A percentile compares a stretch with the other conserved stretches of the same genome.
Conservation (phyloP, 2,113 vertebrate species). For the Mustela lutreola region DNA sequence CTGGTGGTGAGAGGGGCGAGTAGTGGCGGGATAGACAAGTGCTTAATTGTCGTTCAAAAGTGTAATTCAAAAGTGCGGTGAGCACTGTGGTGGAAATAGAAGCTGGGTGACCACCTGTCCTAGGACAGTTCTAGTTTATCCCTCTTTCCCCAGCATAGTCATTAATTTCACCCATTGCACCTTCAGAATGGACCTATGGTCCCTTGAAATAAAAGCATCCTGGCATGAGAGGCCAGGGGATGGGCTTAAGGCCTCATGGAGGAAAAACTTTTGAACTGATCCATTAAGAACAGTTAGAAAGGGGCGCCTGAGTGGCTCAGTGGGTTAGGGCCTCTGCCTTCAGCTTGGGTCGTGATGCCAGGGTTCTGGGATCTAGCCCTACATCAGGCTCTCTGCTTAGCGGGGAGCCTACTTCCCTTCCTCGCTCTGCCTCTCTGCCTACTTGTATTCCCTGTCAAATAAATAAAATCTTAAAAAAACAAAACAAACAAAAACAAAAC, state of each 20-base stretch:
- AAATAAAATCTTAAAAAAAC: too few relatives aligned
- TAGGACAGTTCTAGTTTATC: not conserved
- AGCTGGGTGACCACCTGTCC: too few relatives aligned
- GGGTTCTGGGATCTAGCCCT: too few relatives aligned
- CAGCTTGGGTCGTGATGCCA: too few relatives aligned
- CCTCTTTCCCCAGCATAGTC: not conserved
- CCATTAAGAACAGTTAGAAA: not conserved
- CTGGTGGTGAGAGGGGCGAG: fast-evolving
- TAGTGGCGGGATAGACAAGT: not conserved
- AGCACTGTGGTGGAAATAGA: not conserved
- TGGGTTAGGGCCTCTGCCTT: too few relatives aligned
- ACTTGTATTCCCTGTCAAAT: too few relatives aligned
- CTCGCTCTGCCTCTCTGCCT: too few relatives aligned
- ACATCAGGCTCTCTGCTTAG: too few relatives aligned
- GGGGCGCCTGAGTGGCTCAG: too few relatives aligned
- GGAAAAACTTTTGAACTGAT: not conserved
- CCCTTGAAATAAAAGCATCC: not conserved
- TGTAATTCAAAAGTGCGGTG: not conserved
- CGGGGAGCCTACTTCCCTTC: too few relatives aligned
- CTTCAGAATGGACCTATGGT: not conserved
- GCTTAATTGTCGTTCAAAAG: not conserved
- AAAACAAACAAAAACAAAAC: too few relatives aligned
- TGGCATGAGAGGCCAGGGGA: not conserved
- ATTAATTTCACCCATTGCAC: not conserved
- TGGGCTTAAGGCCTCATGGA: not conserved